Conservation (phyloP, 2,797 vertebrate genomes). For the Acanthiza pusilla region DNA sequence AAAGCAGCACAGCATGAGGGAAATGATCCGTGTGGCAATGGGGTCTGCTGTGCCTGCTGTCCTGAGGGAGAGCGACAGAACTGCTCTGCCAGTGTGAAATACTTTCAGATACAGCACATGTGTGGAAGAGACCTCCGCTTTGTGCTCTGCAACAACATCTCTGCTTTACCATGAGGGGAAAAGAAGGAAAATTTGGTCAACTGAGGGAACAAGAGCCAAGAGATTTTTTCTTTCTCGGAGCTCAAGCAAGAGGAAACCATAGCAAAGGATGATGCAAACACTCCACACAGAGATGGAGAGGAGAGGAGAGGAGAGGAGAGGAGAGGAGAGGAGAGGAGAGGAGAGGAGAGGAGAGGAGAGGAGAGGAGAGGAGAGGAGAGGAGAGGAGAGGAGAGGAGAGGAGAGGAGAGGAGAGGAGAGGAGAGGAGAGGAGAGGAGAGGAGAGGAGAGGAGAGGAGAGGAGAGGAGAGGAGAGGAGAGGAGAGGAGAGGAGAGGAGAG, state of each 20-base stretch:
- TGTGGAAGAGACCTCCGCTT: background rate
- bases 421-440: too few species aligned
- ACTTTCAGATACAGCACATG: background rate
- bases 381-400: too few species aligned
- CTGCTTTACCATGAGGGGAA: background rate
- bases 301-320: too few species aligned
- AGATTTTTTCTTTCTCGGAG: background rate
- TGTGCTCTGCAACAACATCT: background rate
- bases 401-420: too few species aligned
- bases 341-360: too few species aligned
- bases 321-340: too few species aligned
- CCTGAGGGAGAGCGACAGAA: background rate
- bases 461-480: too few species aligned
- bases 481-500: background rate
- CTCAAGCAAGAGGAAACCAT: background rate
- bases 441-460: background rate
- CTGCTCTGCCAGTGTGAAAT: fast-evolving
- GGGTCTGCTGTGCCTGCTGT: background rate
- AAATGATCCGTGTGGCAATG: background rate
- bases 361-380: too few species aligned
- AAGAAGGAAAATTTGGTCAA: background rate
- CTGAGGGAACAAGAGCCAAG: background rate
- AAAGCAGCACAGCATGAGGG: background rate
- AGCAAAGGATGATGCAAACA: background rate
- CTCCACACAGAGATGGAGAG: background rate